These are phyloP conservation scores for Furnarius figulus DNA, from an alignment of 2,113 vertebrate genomes.

Conservation along the genomic window DNA sequence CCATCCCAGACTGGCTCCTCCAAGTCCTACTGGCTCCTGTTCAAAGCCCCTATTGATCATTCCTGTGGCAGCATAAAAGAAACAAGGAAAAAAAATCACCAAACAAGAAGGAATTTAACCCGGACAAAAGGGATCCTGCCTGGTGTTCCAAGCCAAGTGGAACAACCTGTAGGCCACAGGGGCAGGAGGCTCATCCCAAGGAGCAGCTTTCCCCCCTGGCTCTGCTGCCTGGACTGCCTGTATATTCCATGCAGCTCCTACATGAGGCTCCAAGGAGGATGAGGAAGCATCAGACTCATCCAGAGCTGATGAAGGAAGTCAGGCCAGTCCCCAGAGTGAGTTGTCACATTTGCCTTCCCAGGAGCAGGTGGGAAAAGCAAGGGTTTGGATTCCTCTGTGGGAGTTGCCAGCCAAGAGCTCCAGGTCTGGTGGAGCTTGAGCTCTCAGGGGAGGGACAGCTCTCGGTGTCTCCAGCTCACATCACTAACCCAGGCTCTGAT, in stretches of 20 bases:
- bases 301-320: background rate
- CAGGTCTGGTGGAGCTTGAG: background rate
- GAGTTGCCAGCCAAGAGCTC: background rate
- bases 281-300: background rate
- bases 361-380: conserved; percentile 10
- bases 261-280: background rate
- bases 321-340: background rate
- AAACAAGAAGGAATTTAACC: background rate
- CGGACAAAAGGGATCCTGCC: background rate
- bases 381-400: background rate
- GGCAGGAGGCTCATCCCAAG: background rate
- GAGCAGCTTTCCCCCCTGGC: background rate
- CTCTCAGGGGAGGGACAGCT: background rate
- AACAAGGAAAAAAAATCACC: background rate
- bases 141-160: background rate
- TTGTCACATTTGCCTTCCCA: background rate
- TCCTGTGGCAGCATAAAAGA: background rate
- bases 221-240: background rate
- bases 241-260: background rate
- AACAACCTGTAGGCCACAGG: background rate
- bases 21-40: background rate
- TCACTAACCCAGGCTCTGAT: background rate
- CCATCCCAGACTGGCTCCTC: background rate
- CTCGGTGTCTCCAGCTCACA: background rate
- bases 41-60: background rate